phyloP scores from a whole-genome alignment of 1,140 invertebrate species.

The Polypedilum vanderplanki region DNA sequence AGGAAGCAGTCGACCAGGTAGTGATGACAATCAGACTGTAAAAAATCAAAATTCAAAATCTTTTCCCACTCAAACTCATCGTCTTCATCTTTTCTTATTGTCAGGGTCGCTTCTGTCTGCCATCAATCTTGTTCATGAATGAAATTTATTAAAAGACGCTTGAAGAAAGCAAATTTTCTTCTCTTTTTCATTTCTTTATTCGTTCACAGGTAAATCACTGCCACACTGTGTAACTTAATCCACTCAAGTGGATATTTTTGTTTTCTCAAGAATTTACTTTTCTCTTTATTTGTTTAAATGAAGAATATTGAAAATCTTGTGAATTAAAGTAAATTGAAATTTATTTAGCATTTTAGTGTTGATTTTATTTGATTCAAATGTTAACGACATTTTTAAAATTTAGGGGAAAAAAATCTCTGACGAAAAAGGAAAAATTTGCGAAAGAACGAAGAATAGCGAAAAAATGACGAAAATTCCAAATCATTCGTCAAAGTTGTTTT shows the following conservation, averaged over 20 bases:
- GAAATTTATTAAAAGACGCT: slow-evolving; percentile 19
- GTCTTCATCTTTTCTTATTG: slow-evolving; percentile 5
- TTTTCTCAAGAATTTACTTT: background rate
- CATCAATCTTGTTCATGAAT: slow-evolving; percentile 1
- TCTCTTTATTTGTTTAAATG: background rate
- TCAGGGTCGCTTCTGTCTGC: slow-evolving; percentile 5
- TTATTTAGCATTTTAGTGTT: background rate
- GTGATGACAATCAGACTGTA: background rate
- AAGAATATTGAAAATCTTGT: background rate
- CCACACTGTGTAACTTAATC: background rate
- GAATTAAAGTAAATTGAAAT: background rate
- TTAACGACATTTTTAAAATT: too few relatives aligned
- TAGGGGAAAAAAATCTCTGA: too few relatives aligned
- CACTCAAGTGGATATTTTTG: background rate
- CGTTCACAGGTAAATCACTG: background rate
- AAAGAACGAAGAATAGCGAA: too few relatives aligned
- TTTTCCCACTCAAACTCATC: too few relatives aligned
- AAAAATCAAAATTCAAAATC: background rate
- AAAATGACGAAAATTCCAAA: too few relatives aligned
- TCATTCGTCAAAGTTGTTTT: too few relatives aligned
- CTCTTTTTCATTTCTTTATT: background rate
- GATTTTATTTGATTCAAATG: too few relatives aligned
- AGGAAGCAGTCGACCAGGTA: background rate
- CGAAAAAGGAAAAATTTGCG: too few relatives aligned
- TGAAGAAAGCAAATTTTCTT: too few relatives aligned